These are phyloP conservation scores for Amazona guildingii DNA, from an alignment of 2,113 vertebrate genomes.

Conservation along the genomic window DNA sequence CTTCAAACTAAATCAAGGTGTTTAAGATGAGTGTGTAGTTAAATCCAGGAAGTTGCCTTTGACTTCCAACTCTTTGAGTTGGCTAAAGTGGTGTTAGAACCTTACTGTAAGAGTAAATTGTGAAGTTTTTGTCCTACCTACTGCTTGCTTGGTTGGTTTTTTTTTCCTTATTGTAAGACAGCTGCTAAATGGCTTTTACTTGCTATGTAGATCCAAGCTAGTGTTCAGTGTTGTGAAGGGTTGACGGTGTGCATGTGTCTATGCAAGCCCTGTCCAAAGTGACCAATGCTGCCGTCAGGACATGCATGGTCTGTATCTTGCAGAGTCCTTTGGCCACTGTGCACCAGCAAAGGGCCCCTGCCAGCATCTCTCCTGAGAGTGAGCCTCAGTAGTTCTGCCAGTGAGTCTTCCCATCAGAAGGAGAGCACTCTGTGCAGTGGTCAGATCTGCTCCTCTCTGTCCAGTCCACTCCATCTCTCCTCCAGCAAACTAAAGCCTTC, in stretches of 20 bases:
- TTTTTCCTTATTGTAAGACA: not conserved
- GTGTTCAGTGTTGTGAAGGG: not conserved
- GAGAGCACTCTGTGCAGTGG: accelerated
- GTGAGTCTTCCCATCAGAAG: not conserved
- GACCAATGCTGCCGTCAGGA: accelerated
- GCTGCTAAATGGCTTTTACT: not conserved
- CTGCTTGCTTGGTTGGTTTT: not conserved
- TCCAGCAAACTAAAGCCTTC: not conserved
- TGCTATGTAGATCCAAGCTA: not conserved
- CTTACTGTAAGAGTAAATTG: not conserved
- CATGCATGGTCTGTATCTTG: no score
- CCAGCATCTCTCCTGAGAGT: not conserved
- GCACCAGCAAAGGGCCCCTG: no score
- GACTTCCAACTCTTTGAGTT: not conserved
- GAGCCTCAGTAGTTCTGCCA: accelerated
- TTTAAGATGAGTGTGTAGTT: not conserved
- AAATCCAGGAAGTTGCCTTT: not conserved
- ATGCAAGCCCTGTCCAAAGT: no score
- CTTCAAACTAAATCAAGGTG: not conserved
- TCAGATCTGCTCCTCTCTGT: not conserved
- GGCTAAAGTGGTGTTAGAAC: not conserved
- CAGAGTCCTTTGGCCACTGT: not conserved
- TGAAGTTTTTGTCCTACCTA: not conserved
- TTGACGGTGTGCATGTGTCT: not conserved
- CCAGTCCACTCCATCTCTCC: not conserved